A percentile compares a stretch with the other conserved stretches of the same genome.
Evolutionary conservation across 37 sponge, comb jelly and placozoan species (phyloP).

Genomic region (Hormiphora californensis): DNA sequence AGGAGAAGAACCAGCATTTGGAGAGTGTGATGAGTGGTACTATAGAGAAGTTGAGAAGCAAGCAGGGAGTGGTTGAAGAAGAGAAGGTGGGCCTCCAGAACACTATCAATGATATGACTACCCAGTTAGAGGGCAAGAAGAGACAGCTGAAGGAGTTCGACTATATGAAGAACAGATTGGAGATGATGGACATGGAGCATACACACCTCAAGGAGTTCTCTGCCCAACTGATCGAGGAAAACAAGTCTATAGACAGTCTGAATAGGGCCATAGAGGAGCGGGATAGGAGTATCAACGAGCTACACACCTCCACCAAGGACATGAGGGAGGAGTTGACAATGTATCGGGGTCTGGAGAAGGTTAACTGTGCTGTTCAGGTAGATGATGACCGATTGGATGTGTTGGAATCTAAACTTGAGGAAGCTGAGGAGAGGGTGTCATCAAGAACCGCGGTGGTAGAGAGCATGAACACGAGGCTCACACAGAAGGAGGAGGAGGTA

Average conservation of each 20-base stretch:
- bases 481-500: background rate
- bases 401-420: constrained; percentile 7
- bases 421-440: background rate
- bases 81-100: constrained; percentile 19
- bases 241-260: background rate
- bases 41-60: constrained; percentile 8
- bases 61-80: background rate
- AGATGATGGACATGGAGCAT: constrained; percentile 47
- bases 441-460: background rate
- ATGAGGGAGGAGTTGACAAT: background rate
- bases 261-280: background rate
- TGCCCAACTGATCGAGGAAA: constrained; percentile 4
- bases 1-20: constrained; percentile 7
- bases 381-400: background rate
- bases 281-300: background rate
- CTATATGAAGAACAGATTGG: constrained; percentile 44
- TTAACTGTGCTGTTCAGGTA: constrained; percentile 3
- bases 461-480: background rate
- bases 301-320: background rate
- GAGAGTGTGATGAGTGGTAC: constrained; percentile 14
- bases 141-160: constrained; percentile 36
- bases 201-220: constrained; percentile 30
- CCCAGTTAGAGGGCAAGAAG: background rate
- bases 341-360: constrained; percentile 1
- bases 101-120: constrained; percentile 10